phyloP scores from a whole-genome alignment of 2,888 invertebrate species.

The Philonicus albiceps region DNA sequence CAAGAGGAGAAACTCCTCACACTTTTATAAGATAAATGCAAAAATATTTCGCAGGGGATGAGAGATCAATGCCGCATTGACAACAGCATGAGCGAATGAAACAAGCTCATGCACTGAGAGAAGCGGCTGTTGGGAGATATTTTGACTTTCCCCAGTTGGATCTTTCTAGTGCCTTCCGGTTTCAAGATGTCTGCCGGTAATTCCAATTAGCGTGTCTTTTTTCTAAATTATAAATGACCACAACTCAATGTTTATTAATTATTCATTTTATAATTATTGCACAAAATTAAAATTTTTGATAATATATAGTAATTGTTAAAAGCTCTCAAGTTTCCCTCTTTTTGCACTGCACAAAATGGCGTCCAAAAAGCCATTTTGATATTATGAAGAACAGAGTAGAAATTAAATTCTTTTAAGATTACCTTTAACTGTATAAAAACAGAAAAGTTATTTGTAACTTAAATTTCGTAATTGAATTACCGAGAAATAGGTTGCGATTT shows the following conservation, averaged over 20 bases:
- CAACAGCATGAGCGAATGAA: not conserved
- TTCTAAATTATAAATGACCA: not conserved
- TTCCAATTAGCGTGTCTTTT: not conserved
- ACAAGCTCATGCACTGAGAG: not conserved
- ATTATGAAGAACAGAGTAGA: not conserved
- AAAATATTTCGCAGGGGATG: not conserved
- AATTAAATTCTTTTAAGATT: not conserved
- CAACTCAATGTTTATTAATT: not conserved
- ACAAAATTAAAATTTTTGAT: not conserved
- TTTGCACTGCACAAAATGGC: not conserved
- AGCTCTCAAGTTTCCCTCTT: not conserved
- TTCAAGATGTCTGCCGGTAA: not conserved
- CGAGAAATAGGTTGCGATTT: not conserved
- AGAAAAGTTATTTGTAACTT: not conserved
- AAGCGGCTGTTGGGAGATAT: not conserved
- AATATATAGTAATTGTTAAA: not conserved
- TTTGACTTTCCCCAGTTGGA: not conserved
- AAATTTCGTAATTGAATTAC: not conserved
- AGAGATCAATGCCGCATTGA: not conserved
- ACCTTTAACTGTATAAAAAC: not conserved
- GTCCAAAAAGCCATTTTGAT: not conserved
- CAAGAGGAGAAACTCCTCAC: not conserved
- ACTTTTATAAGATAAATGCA: not conserved
- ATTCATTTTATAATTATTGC: not conserved
- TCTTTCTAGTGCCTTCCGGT: slow-evolving; percentile 27